These are phyloP conservation scores for Peromyscus maniculatus DNA, from an alignment of 2,113 vertebrate genomes.

Conservation along the genomic window DNA sequence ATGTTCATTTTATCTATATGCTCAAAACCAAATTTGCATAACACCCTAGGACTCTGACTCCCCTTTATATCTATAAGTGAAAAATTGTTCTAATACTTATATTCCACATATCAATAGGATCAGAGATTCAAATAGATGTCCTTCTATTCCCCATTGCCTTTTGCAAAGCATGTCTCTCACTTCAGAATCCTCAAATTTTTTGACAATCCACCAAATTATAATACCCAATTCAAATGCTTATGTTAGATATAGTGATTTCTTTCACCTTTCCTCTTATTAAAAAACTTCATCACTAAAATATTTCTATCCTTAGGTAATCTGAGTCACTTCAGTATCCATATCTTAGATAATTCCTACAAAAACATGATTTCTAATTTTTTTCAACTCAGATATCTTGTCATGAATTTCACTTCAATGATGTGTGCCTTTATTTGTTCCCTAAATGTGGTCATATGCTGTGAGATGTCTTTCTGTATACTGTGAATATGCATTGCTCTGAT, in stretches of 20 bases:
- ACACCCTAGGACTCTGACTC: neutral
- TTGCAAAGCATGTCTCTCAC: neutral
- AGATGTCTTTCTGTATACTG: no score
- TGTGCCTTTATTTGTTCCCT: neutral
- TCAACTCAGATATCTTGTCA: neutral
- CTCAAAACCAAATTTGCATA: neutral
- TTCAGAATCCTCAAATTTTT: neutral
- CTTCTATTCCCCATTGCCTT: neutral
- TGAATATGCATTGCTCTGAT: no score
- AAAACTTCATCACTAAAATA: neutral
- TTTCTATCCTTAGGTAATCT: neutral
- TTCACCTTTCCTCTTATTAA: neutral
- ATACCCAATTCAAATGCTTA: neutral
- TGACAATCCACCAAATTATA: neutral
- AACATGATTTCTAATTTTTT: neutral
- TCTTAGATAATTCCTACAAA: neutral
- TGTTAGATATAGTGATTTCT: neutral
- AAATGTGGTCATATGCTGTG: neutral
- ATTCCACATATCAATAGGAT: neutral
- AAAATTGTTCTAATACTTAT: neutral
- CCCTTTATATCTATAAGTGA: neutral
- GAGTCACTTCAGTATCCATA: neutral
- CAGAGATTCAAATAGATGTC: neutral
- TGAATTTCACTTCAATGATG: neutral
- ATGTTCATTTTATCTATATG: neutral